Evolutionary conservation across 2,797 vertebrate species (phyloP), one percentile per base, ranked within the genome.

Genomic region (Myiothlypis coronata): DNA sequence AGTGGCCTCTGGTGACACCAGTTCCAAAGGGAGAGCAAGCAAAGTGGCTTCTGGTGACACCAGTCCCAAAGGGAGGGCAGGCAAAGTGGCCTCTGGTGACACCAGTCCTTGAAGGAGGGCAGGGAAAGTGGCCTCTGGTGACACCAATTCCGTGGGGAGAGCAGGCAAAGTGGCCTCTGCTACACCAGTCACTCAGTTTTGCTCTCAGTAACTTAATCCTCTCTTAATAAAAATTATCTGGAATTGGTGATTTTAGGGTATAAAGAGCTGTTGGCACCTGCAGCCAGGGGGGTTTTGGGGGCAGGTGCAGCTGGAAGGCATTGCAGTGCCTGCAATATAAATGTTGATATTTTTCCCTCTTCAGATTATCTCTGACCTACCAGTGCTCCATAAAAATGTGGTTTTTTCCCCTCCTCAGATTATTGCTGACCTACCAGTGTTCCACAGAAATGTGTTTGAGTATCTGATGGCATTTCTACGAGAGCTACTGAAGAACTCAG

Each of bases 391-490:
- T 97, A 53, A 53, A 50, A 50, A 50, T 14, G 99, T 99, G 19
- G 14, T 2, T 30, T 52, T 28, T 52, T 52, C 5, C 44, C 27
- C 27, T 52, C 50, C 50, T 52, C 50, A 99, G 99, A 96, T 99
- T 56, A 97, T 99, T 97, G 98, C 98, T 81, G 94, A 75, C 89
- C 98, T 99, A 97, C 99, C 99, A 89, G 93, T 44, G 68, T 98
- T 98, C 98, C 99, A 99, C 97, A 57, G n/a, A 98, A 99, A 99
- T 14, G 99, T 99, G 20, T 99, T 99, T 97, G 98, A 98, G 23
- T 99, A 99, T 96, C 96, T 99, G 96, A 98, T 98, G 95, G 98
- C 98, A 10, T 99, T 99, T 98, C 98, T 99, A 44, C 98, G 98
- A 83, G 98, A 99, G 86, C 94, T 99, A 78, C 97, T 99, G 96